Evolutionary conservation across 2,113 vertebrate species (phyloP).

Genomic region (Percina caprodes): DNA sequence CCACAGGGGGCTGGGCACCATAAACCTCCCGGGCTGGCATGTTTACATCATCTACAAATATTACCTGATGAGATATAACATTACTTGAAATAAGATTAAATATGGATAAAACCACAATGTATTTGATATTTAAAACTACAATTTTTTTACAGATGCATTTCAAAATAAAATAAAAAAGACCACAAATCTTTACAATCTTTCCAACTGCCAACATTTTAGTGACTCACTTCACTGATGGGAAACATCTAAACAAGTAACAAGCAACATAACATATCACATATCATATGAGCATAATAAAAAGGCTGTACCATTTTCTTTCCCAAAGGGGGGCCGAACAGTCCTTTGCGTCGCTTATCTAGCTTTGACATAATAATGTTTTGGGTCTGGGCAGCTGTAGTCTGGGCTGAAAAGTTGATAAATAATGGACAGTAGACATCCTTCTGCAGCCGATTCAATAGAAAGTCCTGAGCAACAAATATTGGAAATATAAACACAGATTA

Average conservation of each 20-base stretch:
- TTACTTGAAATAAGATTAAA: neutral
- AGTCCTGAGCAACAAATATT: constrained; percentile 84
- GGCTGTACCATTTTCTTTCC: constrained; percentile 89
- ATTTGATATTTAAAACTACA: neutral
- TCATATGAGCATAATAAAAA: neutral
- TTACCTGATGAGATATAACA: constrained; percentile 79
- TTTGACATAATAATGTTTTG: constrained; percentile 95
- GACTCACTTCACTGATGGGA: neutral
- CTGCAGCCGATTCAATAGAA: constrained; percentile 88
- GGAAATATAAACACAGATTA: constrained; percentile 32
- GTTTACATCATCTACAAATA: constrained; percentile 96
- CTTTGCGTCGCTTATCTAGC: constrained; percentile 92
- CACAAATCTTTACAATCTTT: neutral
- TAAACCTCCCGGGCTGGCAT: constrained; percentile 94
- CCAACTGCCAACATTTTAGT: neutral
- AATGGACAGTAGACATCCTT: constrained; percentile 91
- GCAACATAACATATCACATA: neutral
- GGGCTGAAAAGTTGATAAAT: constrained; percentile 94
- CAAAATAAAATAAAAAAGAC: neutral
- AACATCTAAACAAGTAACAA: constrained; percentile 7
- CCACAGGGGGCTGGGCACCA: constrained; percentile 93
- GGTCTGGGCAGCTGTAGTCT: constrained; percentile 92
- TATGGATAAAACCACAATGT: neutral
- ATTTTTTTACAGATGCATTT: too few species aligned
- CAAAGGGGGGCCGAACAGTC: constrained; percentile 89